Base-by-base conservation (phyloP, 2,888 invertebrate species). In the Drosophila formosana region DNA sequence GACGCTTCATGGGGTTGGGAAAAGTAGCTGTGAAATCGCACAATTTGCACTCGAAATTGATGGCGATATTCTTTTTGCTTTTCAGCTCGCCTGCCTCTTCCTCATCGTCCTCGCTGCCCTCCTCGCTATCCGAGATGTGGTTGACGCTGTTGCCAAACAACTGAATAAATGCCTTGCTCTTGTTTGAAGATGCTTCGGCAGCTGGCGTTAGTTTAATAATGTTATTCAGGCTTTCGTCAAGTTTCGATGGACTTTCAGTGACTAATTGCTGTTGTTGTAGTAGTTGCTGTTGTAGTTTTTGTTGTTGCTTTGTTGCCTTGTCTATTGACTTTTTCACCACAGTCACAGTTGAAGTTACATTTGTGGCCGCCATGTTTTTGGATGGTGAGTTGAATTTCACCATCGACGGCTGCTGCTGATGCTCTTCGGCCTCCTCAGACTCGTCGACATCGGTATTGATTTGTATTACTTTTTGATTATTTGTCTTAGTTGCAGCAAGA, bases 41-140 rank as follows among this genome's bases (percentile, higher is more conserved):
- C 0, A 62, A 6, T 0, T 60, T 60, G 53, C 88, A 88, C 2
- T 74, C 61, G 26, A 84, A 90, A 41, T 41, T 13, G 6, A 13
- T 41, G 3, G 23, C 25, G 0, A 3, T 25, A n/a, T 8, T 52
- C 1, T 13, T 4, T 0, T 18, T 23, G 0, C 0, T 5, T 0
- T 3, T 3, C 13, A 0, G 5, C 8, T 56, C 34, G 4, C 13
- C 1, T 0, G 28, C 5, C 1, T 7, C 11, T 45, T 67, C 56
- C 5, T 37, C 41, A 2, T 46, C 47, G 3, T 46, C 41, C 1
- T 71, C 53, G 13, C 8, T 37, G 0, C 45, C 62, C 1, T 60
- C 65, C 0, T 71, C 70, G 0, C 56, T 52, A 4, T 67, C 81
- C 6, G 39, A 47, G 3, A 30, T 25, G 7, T 30, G 28, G 25